A percentile compares a stretch with the other conserved stretches of the same genome.
Evolutionary conservation across 2,888 invertebrate genomes (phyloP).

Genomic region (Cancer borealis): DNA sequence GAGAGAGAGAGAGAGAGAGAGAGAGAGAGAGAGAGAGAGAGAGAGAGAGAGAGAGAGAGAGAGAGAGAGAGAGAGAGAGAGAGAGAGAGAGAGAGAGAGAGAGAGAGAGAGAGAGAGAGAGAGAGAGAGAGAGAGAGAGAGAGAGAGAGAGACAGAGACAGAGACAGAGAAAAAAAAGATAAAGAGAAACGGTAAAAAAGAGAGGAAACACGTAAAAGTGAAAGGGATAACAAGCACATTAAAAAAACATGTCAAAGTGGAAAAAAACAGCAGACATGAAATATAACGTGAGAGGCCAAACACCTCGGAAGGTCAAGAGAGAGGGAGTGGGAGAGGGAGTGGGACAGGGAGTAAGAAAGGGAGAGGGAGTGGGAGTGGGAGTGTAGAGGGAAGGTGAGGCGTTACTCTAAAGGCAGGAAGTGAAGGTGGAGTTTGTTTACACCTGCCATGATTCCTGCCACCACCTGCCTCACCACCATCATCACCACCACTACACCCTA

Average conservation of each 20-base stretch:
- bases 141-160: constrained; percentile 18
- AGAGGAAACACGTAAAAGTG: background rate
- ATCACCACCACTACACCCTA: background rate
- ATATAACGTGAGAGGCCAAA: background rate
- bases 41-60: too few relatives aligned
- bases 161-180: background rate
- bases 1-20: too few relatives aligned
- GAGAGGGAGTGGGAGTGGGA: too few relatives aligned
- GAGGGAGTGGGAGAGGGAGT: background rate
- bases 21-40: too few relatives aligned
- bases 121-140: background rate
- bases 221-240: background rate
- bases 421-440: background rate
- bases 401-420: constrained; percentile 18
- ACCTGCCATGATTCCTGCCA: background rate
- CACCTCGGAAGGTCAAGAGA: background rate
- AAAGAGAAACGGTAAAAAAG: background rate
- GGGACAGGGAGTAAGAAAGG: too few relatives aligned
- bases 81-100: background rate
- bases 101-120: background rate
- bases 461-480: background rate
- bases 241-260: too few relatives aligned
- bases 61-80: background rate
- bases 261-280: background rate
- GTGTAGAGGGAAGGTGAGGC: background rate